phyloP scores from a whole-genome alignment of 2,888 invertebrate species.

The Eustalomyia histrio region DNA sequence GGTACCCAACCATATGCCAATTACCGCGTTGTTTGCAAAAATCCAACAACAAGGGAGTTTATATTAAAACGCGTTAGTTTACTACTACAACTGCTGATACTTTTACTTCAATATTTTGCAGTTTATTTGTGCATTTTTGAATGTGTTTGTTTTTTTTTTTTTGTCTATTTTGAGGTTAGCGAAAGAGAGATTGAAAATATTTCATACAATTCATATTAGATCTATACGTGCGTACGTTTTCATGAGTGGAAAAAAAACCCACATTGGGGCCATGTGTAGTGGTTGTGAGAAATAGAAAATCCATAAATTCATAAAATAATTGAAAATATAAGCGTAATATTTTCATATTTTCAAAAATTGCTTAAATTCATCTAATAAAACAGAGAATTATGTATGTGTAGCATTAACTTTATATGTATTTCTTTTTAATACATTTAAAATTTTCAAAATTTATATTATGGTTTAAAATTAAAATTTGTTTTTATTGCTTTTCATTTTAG shows the following conservation, averaged over 20 bases:
- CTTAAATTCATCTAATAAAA: background rate
- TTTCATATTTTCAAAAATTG: constrained; percentile 45
- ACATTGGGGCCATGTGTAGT: constrained; percentile 54
- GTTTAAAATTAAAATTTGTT: background rate
- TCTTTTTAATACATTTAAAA: background rate
- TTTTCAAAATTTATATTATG: background rate
- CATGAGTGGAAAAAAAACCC: constrained; percentile 39
- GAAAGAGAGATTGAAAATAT: constrained; percentile 50
- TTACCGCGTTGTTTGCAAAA: constrained; percentile 58
- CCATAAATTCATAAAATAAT: constrained; percentile 71
- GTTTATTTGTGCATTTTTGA: constrained; percentile 62
- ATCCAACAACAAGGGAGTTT: constrained; percentile 53
- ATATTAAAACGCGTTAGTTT: constrained; percentile 54
- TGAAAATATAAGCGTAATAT: constrained; percentile 57
- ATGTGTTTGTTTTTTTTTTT: constrained; percentile 35
- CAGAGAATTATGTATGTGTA: background rate
- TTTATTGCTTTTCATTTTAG: constrained; percentile 82
- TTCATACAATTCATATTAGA: constrained; percentile 20
- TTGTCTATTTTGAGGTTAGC: constrained; percentile 53
- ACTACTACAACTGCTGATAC: constrained; percentile 10
- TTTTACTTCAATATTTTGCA: constrained; percentile 47
- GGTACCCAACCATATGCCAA: constrained; percentile 59
- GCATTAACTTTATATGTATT: background rate
- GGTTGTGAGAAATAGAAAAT: constrained; percentile 66
- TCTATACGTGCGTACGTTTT: background rate